Conservation (phyloP, 1,140 invertebrate species). For the Drosophila chauvacae region DNA sequence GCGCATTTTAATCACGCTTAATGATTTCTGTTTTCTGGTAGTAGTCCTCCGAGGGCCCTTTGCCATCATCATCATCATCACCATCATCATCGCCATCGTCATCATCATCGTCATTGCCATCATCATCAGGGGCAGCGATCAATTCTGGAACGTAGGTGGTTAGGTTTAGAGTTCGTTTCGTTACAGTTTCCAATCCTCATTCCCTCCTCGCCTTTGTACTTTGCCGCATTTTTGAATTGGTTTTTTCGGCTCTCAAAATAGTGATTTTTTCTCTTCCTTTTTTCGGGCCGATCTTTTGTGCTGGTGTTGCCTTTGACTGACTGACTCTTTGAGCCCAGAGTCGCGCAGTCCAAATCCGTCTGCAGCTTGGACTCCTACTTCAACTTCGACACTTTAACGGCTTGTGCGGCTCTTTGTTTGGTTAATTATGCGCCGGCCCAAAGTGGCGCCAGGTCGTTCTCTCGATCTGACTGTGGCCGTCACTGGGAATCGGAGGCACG, state of each 20-base stretch:
- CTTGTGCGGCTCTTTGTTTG: constrained; percentile 74
- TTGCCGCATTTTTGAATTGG: constrained; percentile 79
- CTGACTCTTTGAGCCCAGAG: constrained; percentile 38
- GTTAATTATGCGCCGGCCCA: constrained; percentile 74
- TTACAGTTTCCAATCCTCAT: constrained; percentile 73
- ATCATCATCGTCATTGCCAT: not conserved
- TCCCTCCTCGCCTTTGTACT: constrained; percentile 61
- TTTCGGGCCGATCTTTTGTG: constrained; percentile 47
- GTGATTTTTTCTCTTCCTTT: constrained; percentile 46
- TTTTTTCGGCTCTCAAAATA: constrained; percentile 70
- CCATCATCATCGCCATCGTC: not conserved
- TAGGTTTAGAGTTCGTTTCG: constrained; percentile 51
- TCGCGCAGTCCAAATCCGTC: not conserved
- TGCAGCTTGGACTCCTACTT: constrained; percentile 35
- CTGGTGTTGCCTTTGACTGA: constrained; percentile 5
- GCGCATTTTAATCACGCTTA: constrained; percentile 69
- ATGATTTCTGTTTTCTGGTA: constrained; percentile 55
- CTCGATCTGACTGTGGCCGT: not conserved
- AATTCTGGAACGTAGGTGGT: constrained; percentile 63
- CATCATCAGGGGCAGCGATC: constrained; percentile 13
- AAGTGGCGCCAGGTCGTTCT: constrained; percentile 57
- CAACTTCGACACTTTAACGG: constrained; percentile 76
- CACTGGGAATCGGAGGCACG: constrained; percentile 17
- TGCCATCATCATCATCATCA: constrained; percentile 14
- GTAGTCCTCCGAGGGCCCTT: constrained; percentile 13